These are phyloP conservation scores for Budorcas taxicolor DNA, from an alignment of 2,113 vertebrate genomes.

Conservation along the genomic window DNA sequence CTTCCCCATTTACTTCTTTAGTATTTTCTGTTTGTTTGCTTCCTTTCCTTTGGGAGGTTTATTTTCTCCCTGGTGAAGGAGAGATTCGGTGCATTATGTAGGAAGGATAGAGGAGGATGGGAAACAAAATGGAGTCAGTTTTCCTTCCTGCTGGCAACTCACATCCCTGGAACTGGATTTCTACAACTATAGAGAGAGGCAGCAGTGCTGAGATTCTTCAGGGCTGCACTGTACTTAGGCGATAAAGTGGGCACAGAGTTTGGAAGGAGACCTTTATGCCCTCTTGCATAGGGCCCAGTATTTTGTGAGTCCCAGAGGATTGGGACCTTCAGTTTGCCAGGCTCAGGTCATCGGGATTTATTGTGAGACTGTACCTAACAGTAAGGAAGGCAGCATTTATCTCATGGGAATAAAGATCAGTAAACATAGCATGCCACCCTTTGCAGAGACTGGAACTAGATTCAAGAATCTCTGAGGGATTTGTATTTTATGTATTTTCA, in stretches of 20 bases:
- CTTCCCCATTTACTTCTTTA: neutral
- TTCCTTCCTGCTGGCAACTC: neutral
- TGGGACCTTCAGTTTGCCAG: constrained; percentile 27
- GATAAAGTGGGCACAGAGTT: neutral
- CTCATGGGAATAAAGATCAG: neutral
- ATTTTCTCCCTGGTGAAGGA: neutral
- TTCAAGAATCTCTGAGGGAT: neutral
- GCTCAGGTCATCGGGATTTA: constrained; percentile 40
- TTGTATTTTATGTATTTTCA: neutral
- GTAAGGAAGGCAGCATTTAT: neutral
- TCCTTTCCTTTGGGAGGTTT: neutral
- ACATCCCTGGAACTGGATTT: neutral
- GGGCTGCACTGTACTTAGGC: neutral
- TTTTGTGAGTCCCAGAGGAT: constrained; percentile 42
- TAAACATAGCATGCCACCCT: neutral
- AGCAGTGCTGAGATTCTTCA: neutral
- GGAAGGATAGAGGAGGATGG: neutral
- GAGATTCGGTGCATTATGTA: neutral
- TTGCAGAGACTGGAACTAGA: neutral
- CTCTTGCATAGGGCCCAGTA: neutral
- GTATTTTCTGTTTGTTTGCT: neutral
- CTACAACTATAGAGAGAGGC: neutral
- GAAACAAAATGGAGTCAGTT: neutral
- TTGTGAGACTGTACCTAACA: neutral
- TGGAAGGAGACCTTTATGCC: neutral